Evolutionary conservation across 2,113 vertebrate species (phyloP).

Genomic region (Myanophis thanlyinensis): DNA sequence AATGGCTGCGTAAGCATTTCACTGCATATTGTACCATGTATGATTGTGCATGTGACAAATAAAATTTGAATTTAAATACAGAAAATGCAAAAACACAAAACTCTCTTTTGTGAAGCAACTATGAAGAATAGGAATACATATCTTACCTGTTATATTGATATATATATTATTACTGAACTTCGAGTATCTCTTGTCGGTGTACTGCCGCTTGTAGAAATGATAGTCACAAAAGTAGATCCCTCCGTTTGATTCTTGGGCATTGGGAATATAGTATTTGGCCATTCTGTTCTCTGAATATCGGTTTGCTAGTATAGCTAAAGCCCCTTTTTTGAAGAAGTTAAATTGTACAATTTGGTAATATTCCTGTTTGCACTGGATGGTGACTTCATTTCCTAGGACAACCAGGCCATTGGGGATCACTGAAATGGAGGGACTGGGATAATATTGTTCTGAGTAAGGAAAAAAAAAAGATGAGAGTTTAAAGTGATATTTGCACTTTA

Average conservation of each 20-base stretch:
- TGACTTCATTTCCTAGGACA: not conserved
- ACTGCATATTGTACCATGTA: no score
- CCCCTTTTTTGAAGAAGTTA: not conserved
- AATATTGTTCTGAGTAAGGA: not conserved
- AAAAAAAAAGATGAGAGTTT: not conserved
- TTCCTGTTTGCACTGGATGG: not conserved
- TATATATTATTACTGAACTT: not conserved
- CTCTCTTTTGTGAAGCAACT: not conserved
- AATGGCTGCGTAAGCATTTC: no score
- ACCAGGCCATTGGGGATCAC: not conserved
- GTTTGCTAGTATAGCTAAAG: rapidly evolving
- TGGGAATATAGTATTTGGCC: not conserved
- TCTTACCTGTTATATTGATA: not conserved
- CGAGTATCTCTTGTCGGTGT: rapidly evolving
- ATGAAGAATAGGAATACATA: not conserved
- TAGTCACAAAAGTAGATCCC: conserved; percentile 2
- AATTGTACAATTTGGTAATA: rapidly evolving
- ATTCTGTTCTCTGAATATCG: rapidly evolving
- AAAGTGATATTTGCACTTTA: not conserved
- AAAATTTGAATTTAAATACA: no score
- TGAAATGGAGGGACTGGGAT: not conserved
- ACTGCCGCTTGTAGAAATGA: rapidly evolving
- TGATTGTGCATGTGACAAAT: no score
- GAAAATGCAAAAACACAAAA: not conserved
- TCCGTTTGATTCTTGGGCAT: not conserved